These are phyloP conservation scores for Phortica okadai DNA, from an alignment of 2,888 invertebrate species.

Conservation along the genomic window DNA sequence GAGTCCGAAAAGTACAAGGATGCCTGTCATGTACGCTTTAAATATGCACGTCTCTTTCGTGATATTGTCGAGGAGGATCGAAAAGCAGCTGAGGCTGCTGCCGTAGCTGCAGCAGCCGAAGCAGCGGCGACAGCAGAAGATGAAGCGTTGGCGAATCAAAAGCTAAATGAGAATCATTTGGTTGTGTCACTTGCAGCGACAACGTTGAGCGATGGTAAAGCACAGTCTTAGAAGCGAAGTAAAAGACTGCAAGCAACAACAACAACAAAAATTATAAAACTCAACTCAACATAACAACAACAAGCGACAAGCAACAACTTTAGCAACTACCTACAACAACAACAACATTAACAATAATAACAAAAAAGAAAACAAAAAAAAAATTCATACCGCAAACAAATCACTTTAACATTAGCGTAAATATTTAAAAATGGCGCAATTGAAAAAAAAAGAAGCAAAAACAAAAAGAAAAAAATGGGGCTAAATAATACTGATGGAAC, in stretches of 20 bases:
- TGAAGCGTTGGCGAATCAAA: slow-evolving; percentile 17
- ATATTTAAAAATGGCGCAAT: no score
- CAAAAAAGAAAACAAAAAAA: neutral
- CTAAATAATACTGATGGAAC: neutral
- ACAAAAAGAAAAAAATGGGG: slow-evolving; percentile 29
- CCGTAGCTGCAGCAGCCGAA: slow-evolving; percentile 30
- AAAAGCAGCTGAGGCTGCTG: slow-evolving; percentile 63
- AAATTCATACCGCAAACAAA: neutral
- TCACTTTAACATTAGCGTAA: no score
- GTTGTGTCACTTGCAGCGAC: slow-evolving; percentile 1
- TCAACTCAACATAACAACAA: slow-evolving; percentile 44
- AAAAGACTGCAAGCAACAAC: slow-evolving; percentile 30
- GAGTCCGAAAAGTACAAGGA: slow-evolving; percentile 83
- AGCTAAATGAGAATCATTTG: slow-evolving; percentile 18
- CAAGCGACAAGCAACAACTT: slow-evolving; percentile 19
- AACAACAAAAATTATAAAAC: slow-evolving; percentile 41
- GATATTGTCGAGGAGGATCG: slow-evolving; percentile 66
- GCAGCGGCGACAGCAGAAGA: slow-evolving; percentile 40
- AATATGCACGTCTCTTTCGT: slow-evolving; percentile 86
- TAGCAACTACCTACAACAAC: slow-evolving; percentile 39
- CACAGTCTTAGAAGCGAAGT: slow-evolving; percentile 4
- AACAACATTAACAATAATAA: slow-evolving; percentile 42
- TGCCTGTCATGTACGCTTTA: slow-evolving; percentile 86
- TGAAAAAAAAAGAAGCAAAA: neutral
- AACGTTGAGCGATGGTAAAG: neutral